Evolutionary conservation across 2,888 invertebrate species (phyloP).

Genomic region (Leistus spinibarbis): DNA sequence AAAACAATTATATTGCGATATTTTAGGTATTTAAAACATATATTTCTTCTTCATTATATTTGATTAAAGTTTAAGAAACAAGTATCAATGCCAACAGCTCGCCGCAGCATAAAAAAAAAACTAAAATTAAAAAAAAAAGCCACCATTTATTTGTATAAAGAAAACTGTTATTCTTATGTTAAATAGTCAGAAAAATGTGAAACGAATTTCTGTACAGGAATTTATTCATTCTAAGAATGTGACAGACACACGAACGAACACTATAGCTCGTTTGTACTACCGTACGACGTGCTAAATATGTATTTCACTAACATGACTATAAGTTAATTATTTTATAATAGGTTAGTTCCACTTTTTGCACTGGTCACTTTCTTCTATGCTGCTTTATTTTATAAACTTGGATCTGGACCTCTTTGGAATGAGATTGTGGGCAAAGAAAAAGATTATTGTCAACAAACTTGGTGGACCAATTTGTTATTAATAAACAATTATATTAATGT

Average conservation of each 20-base stretch:
- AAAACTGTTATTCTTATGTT: no score
- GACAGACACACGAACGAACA: no score
- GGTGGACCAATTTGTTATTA: constrained; percentile 69
- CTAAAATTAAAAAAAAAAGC: no score
- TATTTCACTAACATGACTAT: constrained; percentile 17
- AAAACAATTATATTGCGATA: constrained; percentile 64
- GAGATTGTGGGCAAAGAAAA: constrained; percentile 59
- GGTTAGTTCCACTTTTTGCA: constrained; percentile 63
- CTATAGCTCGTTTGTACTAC: no score
- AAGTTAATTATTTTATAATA: constrained; percentile 49
- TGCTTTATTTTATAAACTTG: constrained; percentile 62
- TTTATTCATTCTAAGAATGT: no score
- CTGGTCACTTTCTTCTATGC: constrained; percentile 64
- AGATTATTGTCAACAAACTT: constrained; percentile 62
- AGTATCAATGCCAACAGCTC: no score
- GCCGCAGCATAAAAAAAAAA: no score
- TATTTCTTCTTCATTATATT: no score
- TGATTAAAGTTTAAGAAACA: no score
- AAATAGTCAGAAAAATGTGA: no score
- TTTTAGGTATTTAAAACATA: constrained; percentile 65
- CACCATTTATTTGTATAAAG: no score
- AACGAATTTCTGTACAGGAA: no score
- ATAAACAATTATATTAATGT: constrained; percentile 65
- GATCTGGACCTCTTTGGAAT: constrained; percentile 67
- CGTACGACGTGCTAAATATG: not conserved